Evolutionary conservation across 2,888 invertebrate genomes (phyloP).

Genomic region (Lepetodrilus schrolli): DNA sequence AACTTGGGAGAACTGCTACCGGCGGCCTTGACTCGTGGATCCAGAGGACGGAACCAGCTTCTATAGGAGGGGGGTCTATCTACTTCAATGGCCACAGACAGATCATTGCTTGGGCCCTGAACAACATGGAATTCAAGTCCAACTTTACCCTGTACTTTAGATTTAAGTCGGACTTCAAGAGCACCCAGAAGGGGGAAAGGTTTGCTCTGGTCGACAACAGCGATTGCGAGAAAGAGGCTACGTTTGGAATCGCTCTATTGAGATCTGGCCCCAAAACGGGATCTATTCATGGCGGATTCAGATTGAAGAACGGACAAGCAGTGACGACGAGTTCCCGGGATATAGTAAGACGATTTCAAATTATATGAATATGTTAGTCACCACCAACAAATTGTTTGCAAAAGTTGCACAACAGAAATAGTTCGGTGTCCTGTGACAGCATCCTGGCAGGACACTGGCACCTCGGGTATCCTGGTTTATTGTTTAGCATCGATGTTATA

Average conservation of each 20-base stretch:
- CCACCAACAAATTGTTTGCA: too few relatives aligned
- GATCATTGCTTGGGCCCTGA: constrained; percentile 47
- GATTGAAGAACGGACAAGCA: constrained; percentile 39
- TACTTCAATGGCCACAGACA: constrained; percentile 36
- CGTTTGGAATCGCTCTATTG: constrained; percentile 45
- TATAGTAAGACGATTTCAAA: constrained; percentile 40
- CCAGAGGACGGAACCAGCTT: constrained; percentile 24
- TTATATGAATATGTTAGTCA: too few relatives aligned
- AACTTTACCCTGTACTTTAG: constrained; percentile 44
- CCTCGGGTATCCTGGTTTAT: too few relatives aligned
- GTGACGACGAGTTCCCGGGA: constrained; percentile 39
- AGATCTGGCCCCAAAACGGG: constrained; percentile 24
- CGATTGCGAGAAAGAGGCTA: constrained; percentile 48
- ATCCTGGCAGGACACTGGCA: too few relatives aligned
- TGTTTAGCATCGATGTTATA: too few relatives aligned
- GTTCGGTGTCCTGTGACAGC: too few relatives aligned
- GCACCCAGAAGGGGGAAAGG: constrained; percentile 18
- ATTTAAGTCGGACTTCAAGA: constrained; percentile 30
- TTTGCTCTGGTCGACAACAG: constrained; percentile 47
- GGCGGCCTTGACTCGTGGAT: constrained; percentile 33
- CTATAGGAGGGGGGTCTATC: constrained; percentile 38
- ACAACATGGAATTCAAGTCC: constrained; percentile 49
- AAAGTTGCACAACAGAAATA: too few relatives aligned
- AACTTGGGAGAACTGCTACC: constrained; percentile 33
- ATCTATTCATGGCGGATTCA: constrained; percentile 43